Conservation (phyloP, 2,888 invertebrate species). For the Pterostichus niger region DNA sequence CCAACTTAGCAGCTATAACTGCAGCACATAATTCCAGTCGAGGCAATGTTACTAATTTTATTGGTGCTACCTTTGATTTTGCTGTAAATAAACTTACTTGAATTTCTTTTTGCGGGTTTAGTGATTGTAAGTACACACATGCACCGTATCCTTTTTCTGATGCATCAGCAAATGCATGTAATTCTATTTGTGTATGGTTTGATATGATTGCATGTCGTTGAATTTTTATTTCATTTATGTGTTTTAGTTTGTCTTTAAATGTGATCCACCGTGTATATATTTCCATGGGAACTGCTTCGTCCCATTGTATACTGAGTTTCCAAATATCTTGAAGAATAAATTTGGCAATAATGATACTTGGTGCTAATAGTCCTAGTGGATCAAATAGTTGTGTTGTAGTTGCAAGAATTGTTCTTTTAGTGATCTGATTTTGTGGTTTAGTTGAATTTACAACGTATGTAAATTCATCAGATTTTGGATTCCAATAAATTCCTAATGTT, state of each 20-base stretch:
- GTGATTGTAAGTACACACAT: slow-evolving; percentile 50
- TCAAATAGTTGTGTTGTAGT: slow-evolving; percentile 67
- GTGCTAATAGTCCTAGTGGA: slow-evolving; percentile 68
- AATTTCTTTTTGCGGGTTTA: not conserved
- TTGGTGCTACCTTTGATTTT: slow-evolving; percentile 18
- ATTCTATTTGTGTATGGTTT: slow-evolving; percentile 3
- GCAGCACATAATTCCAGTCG: slow-evolving; percentile 30
- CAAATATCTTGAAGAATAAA: slow-evolving; percentile 68
- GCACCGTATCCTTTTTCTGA: slow-evolving; percentile 48
- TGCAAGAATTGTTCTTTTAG: slow-evolving; percentile 69
- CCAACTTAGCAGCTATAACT: slow-evolving; percentile 14
- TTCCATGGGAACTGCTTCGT: slow-evolving; percentile 37
- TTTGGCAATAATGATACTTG: slow-evolving; percentile 68
- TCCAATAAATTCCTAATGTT: slow-evolving; percentile 33
- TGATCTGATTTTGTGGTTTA: slow-evolving; percentile 60
- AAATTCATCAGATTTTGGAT: slow-evolving; percentile 27
- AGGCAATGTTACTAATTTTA: slow-evolving; percentile 16
- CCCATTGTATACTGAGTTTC: slow-evolving; percentile 53
- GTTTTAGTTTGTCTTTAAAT: slow-evolving; percentile 28
- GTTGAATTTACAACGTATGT: not conserved
- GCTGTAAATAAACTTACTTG: slow-evolving; percentile 17
- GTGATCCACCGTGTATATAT: not conserved
- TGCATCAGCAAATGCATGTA: slow-evolving; percentile 49
- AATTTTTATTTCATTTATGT: slow-evolving; percentile 28
- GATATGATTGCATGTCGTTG: not conserved